Evolutionary conservation across 1,140 invertebrate species (phyloP), one percentile per base, ranked within the genome.

Genomic region (Solenopsis invicta): DNA sequence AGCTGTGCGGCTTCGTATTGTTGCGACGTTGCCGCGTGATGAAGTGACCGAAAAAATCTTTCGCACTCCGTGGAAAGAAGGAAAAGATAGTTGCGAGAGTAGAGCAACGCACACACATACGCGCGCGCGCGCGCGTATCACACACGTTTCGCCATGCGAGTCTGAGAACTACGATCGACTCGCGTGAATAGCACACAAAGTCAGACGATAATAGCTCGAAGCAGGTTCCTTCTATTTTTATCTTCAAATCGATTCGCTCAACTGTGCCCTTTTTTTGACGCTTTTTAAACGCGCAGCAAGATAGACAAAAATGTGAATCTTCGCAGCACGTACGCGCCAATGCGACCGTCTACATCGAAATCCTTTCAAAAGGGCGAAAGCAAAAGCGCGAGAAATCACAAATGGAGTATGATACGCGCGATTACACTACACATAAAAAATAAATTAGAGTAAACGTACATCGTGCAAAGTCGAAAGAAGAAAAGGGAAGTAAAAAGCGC

Each of bases 41-140:
- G 87, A 92, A 88, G 88, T 82, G 78, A 34, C 76, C 80, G 71
- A 89, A 80, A 80, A 90, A 91, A 89, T 81, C 61, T 85, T 87
- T 48, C 52, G 75, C 64, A 52, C 54, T 67, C 34, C 59, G 45
- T 56, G 61, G 56, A 71, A 78, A 69, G 86, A 87, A 41, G 37
- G 62, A 37, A 74, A 86, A 50, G 75, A 87, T 87, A 82, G 45
- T 74, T n/a, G 21, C 64, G 12, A 64, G 12, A 64, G n/a, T 52
- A 29, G 86, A 50, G 87, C 61, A 62, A 74, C 66, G 48, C 16
- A 24, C 37, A 6, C 56, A 3, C 24, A 2, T 4, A 41, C 41
- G 8, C 41, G 8, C 41, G 8, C 3, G 8, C 41, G 41, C 41
- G 1, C 66, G 48, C 16, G 18, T 4, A 6, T 9, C n/a, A 24